These are phyloP conservation scores for Neuroscelio doddi DNA, from an alignment of 2,888 invertebrate genomes.

Conservation along the genomic window DNA sequence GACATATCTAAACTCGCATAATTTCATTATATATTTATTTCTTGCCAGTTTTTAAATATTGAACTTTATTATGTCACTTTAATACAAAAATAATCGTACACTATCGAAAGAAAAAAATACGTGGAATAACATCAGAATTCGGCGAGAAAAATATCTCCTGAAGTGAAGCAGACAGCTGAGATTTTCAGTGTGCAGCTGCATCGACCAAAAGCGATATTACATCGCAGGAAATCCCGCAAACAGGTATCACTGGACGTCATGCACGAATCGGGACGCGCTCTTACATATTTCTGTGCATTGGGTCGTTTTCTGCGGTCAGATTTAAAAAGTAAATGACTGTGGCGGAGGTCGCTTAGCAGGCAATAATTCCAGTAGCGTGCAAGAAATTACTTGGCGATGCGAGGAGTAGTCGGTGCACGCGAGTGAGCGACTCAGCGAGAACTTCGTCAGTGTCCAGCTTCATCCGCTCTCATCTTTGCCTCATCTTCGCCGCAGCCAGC, in stretches of 20 bases:
- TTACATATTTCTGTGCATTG: constrained; percentile 30
- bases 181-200: constrained; percentile 41
- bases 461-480: constrained; percentile 24
- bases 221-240: constrained; percentile 37
- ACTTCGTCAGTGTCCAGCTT: constrained; percentile 29
- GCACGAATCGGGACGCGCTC: constrained; percentile 35
- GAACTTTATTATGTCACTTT: too few relatives aligned
- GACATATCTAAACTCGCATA: too few relatives aligned
- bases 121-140: too few relatives aligned
- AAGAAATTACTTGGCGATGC: constrained; percentile 68
- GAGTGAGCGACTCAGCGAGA: constrained; percentile 39
- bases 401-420: constrained; percentile 51
- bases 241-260: constrained; percentile 19
- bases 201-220: constrained; percentile 35
- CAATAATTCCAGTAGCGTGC: constrained; percentile 70
- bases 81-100: too few relatives aligned
- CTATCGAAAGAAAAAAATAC: too few relatives aligned
- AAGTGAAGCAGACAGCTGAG: background rate
- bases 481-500: constrained; percentile 1
- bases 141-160: too few relatives aligned
- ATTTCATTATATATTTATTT: too few relatives aligned
- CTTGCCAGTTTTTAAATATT: too few relatives aligned
- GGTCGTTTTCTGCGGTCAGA: constrained; percentile 45
- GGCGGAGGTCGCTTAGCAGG: constrained; percentile 68
- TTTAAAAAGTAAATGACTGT: constrained; percentile 68